A percentile compares a stretch with the other conserved stretches of the same genome.
These are phyloP conservation scores for Crypturellus tataupa DNA, from an alignment of 2,797 vertebrate genomes.

Conservation along the genomic window DNA sequence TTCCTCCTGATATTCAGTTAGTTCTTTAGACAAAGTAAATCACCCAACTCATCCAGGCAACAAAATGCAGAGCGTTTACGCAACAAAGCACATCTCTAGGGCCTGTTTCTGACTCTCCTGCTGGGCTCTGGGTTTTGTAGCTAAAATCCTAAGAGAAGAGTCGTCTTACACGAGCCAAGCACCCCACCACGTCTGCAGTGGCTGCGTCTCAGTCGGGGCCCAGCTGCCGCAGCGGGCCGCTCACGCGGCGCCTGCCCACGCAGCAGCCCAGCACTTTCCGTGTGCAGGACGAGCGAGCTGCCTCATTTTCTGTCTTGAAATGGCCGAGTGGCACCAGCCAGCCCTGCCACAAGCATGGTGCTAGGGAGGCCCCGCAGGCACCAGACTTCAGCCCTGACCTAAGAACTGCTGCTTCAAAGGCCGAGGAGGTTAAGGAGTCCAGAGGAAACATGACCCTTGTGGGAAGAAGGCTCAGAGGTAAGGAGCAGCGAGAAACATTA, in stretches of 20 bases:
- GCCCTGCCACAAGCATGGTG: rapidly evolving
- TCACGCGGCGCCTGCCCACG: not conserved
- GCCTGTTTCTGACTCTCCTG: not conserved
- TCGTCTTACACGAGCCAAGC: not conserved
- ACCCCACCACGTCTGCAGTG: not conserved
- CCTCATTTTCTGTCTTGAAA: too few relatives aligned
- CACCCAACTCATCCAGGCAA: not conserved
- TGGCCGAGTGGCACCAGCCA: too few relatives aligned
- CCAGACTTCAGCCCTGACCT: rapidly evolving
- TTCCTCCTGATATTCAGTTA: not conserved
- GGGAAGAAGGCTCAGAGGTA: not conserved
- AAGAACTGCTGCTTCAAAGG: not conserved
- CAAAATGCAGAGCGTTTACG: not conserved
- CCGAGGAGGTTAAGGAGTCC: not conserved
- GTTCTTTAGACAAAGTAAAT: not conserved
- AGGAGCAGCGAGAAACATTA: not conserved
- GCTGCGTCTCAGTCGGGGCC: not conserved
- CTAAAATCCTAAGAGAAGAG: not conserved
- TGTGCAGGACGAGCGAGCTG: not conserved
- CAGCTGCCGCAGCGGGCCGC: not conserved
- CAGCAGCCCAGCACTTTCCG: not conserved
- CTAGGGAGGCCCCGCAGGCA: not conserved
- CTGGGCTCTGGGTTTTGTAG: not conserved
- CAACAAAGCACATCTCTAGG: not conserved
- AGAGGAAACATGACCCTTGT: rapidly evolving